Percentiles rank a stretch among this genome's conserved stretches.
Conservation (phyloP, 2,797 vertebrate species). For the Sandelia bainsii region DNA sequence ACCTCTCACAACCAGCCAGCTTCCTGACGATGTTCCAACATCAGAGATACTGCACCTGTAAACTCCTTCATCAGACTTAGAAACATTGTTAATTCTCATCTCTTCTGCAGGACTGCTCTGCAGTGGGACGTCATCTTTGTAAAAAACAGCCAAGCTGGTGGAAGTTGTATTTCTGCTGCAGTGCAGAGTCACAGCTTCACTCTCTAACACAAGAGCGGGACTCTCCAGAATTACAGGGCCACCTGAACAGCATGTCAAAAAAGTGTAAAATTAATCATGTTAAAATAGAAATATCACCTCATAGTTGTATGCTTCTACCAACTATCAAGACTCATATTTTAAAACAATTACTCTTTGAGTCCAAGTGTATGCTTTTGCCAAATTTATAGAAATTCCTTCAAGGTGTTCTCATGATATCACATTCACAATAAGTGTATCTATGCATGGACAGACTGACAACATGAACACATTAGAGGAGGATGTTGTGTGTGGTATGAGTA, state of each 20-base stretch:
- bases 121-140: rapidly evolving
- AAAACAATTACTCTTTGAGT: too few species aligned
- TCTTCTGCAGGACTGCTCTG: rapidly evolving
- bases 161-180: not conserved
- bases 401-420: too few species aligned
- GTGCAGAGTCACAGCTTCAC: not conserved
- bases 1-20: slow-evolving; percentile 21
- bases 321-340: too few species aligned
- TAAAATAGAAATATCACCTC: too few species aligned
- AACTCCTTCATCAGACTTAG: not conserved
- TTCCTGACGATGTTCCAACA: not conserved
- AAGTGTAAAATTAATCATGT: not conserved
- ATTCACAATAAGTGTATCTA: too few species aligned
- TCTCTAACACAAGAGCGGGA: rapidly evolving
- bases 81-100: not conserved
- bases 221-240: slow-evolving; percentile 37
- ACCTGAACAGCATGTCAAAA: not conserved
- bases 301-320: too few species aligned
- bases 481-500: too few species aligned
- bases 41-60: slow-evolving; percentile 12
- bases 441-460: too few species aligned
- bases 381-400: too few species aligned
- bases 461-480: too few species aligned
- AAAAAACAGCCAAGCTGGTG: slow-evolving; percentile 18
- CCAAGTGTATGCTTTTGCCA: too few species aligned